A percentile compares a stretch with the other conserved stretches of the same genome.
phyloP scores from a whole-genome alignment of 2,797 vertebrate species.

The Mormyrops boulengeri region DNA sequence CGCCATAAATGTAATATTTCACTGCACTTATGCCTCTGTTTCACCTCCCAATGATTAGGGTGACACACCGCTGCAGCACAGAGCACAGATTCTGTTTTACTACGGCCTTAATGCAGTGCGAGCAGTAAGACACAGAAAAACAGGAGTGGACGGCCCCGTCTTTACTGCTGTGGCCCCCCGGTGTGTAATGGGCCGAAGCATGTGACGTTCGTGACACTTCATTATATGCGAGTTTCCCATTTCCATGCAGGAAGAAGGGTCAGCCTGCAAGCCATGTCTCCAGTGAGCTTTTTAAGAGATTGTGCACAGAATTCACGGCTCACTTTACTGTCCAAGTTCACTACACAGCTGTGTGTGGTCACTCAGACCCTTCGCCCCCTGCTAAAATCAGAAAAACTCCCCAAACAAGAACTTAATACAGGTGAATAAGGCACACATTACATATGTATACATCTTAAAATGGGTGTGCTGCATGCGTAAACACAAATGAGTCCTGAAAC shows the following conservation, averaged over 20 bases:
- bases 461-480: conserved; percentile 23
- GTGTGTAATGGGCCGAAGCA: background rate
- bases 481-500: conserved; percentile 25
- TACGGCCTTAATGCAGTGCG: background rate
- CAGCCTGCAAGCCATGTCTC: background rate
- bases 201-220: background rate
- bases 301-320: conserved; percentile 4
- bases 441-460: conserved; percentile 27
- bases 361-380: background rate
- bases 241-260: background rate
- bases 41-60: background rate
- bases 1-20: background rate
- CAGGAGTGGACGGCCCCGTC: background rate
- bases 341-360: conserved; percentile 15
- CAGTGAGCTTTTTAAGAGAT: background rate
- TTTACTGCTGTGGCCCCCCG: background rate
- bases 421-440: background rate
- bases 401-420: background rate
- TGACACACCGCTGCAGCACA: background rate
- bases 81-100: background rate
- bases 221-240: background rate
- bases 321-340: conserved; percentile 3
- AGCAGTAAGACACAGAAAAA: background rate
- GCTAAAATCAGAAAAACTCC: conserved; percentile 5
- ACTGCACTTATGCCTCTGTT: background rate